phyloP scores from a whole-genome alignment of 1,140 invertebrate genomes.

The Ostrea edulis region DNA sequence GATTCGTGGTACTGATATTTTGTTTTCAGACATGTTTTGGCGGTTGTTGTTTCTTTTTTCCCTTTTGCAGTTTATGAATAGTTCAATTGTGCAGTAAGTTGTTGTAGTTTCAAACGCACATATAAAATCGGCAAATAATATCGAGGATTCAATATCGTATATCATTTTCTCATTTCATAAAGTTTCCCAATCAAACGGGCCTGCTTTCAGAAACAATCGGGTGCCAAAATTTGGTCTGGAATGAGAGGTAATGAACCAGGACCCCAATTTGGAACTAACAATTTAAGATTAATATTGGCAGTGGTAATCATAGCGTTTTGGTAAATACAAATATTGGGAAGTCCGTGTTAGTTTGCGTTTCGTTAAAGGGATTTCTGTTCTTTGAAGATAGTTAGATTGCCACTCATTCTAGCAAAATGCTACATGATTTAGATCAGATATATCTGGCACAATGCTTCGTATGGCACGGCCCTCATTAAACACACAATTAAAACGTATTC shows the following conservation, averaged over 20 bases:
- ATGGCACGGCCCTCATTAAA: constrained; percentile 29
- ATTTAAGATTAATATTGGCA: constrained; percentile 12
- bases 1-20: neutral
- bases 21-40: neutral
- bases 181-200: neutral
- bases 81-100: neutral
- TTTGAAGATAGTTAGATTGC: constrained; percentile 24
- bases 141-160: neutral
- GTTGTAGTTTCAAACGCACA: neutral
- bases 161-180: neutral
- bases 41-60: neutral
- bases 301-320: constrained; percentile 14
- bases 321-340: constrained; percentile 21
- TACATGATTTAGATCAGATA: constrained; percentile 28
- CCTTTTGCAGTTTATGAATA: neutral
- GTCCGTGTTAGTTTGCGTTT: constrained; percentile 12
- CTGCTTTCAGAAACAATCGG: constrained; percentile 6
- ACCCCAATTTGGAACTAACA: constrained; percentile 11
- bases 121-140: neutral
- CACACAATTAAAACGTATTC: constrained; percentile 1
- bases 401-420: neutral
- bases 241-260: neutral
- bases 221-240: constrained; percentile 36
- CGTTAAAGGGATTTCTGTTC: neutral
- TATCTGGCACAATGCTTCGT: neutral